Evolutionary conservation across 37 sponge, comb jelly and placozoan genomes (phyloP), one percentile per base, ranked within the genome.

Genomic region (Hexactinellida sp.): DNA sequence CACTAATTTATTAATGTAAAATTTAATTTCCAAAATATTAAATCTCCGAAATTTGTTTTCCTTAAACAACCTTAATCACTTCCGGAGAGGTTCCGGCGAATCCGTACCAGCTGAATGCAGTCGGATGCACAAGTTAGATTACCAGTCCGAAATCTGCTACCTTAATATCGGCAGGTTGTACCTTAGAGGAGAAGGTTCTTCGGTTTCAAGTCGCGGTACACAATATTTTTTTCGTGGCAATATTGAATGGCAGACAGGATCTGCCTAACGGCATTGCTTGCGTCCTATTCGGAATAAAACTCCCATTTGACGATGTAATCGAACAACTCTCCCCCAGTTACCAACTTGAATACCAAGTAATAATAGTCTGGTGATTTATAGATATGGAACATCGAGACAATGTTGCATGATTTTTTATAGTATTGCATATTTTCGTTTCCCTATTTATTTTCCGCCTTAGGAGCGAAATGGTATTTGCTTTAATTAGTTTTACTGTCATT

Each of bases 61-160:
- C n/a, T n/a, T n/a, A n/a, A n/a, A n/a, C n/a, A n/a, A n/a, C n/a
- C 24, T 91, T 84, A 0, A 96, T 71, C 34, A 96, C 94, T 84
- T 96, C 97, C 3, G 97, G 97, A 16, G 97, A 90, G 34, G 97
- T 96, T 24, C 97, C 97, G 36, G 97, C 97, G 88, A 93, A 96
- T 19, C 97, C 97, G 90, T 89, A 32, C 88, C 93, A 89, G 86
- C 86, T 88, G 39, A 87, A 91, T 16, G 89, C 87, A 23, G 87
- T 90, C 13, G 83, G 82, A 30, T 91, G 85, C 54, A 84, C 85
- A 10, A 89, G 83, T 54, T 95, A 93, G 47, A 97, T 92, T 36
- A 94, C 93, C 38, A 97, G 76, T 19, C 97, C 97, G 91, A 97
- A 97, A 84, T 97, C 97, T n/a, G 97, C 97, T 10, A 97, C 84